Conservation (phyloP, 53 echinoderm and acorn worm genomes). For the Glandiceps talaboti region DNA sequence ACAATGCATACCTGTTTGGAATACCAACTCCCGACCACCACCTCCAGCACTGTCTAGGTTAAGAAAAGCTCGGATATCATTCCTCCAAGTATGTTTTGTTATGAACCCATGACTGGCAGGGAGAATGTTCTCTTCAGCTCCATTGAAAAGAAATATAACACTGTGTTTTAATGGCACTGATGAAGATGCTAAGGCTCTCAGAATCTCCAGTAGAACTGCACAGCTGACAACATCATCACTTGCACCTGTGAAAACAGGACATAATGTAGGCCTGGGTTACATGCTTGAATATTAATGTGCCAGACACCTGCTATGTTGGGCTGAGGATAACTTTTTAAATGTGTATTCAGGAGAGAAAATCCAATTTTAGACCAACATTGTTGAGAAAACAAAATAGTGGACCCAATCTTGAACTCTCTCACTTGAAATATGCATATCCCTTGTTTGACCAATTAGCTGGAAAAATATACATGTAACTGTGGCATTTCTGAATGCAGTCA, state of each 20-base stretch:
- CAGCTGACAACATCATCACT: conserved; percentile 48
- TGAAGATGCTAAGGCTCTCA: conserved; percentile 27
- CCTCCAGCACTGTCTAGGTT: conserved; percentile 44
- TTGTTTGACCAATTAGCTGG: too few species aligned
- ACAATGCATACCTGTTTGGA: conserved; percentile 33
- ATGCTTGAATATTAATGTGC: background rate
- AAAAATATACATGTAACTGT: too few species aligned
- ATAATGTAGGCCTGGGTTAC: too few species aligned
- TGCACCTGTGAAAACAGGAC: conserved; percentile 18
- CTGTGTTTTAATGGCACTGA: conserved; percentile 14
- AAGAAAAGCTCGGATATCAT: conserved; percentile 35
- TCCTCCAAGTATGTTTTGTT: conserved; percentile 39
- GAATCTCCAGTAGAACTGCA: conserved; percentile 37
- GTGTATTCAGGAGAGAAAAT: background rate
- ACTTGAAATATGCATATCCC: too few species aligned
- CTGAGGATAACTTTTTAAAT: background rate
- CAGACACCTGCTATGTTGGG: background rate
- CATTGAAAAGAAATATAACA: conserved; percentile 46
- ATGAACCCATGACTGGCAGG: conserved; percentile 48
- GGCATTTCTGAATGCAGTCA: too few species aligned
- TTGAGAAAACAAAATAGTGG: background rate
- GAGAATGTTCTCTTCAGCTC: conserved; percentile 43
- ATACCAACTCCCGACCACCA: conserved; percentile 43
- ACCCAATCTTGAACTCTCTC: too few species aligned
- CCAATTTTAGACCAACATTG: background rate